These are phyloP conservation scores for Lasioglossum figueresi DNA, from an alignment of 2,888 invertebrate genomes.

Conservation along the genomic window DNA sequence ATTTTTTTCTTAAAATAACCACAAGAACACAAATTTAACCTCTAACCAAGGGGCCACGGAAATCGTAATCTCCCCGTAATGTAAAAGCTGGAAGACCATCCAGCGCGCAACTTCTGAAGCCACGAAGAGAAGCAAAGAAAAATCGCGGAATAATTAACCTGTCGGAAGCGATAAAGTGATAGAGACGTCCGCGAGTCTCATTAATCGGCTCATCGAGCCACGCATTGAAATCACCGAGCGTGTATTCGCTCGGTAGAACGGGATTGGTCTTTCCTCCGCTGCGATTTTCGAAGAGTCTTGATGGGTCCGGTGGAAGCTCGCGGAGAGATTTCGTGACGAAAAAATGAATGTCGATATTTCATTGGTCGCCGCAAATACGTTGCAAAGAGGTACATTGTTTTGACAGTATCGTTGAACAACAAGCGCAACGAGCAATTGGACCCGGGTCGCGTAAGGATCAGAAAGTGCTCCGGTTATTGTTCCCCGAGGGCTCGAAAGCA, in stretches of 20 bases:
- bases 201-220: not conserved
- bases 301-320: slow-evolving; percentile 2
- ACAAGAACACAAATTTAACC: no score
- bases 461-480: slow-evolving; percentile 43
- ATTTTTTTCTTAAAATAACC: no score
- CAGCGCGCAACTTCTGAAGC: not conserved
- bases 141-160: not conserved
- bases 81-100: not conserved
- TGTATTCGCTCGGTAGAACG: not conserved
- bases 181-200: not conserved
- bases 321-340: not conserved
- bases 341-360: slow-evolving; percentile 14
- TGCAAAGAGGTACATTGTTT: slow-evolving; percentile 34
- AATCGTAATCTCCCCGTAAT: no score
- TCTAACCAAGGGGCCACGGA: no score
- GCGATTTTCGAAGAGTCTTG: not conserved
- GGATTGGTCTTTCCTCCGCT: not conserved
- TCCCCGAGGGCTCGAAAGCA: slow-evolving; percentile 38
- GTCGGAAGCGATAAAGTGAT: not conserved
- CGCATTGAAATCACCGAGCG: slow-evolving; percentile 4
- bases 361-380: slow-evolving; percentile 15
- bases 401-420: slow-evolving; percentile 44
- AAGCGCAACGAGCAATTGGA: slow-evolving; percentile 48
- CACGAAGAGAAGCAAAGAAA: not conserved
- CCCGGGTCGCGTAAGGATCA: slow-evolving; percentile 46